Base-by-base conservation (phyloP, 2,113 vertebrate species). In the Sciurus niger region DNA sequence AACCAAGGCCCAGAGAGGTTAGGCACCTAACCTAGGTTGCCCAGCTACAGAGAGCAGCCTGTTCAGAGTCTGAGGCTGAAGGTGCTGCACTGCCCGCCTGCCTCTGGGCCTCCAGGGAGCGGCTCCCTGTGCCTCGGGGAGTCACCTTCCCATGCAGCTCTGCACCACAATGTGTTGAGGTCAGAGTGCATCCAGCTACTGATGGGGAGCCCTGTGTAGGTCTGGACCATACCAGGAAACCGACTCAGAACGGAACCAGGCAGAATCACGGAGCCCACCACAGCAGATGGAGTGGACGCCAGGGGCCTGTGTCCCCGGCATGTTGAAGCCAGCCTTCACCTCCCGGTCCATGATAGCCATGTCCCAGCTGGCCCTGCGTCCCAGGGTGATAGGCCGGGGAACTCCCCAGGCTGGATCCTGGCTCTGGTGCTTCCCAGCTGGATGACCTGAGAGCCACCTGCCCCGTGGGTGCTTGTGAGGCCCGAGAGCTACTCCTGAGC, bases 81-180 rank as follows among this genome's bases (percentile, higher is more conserved):
- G 40, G 3, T 25, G 0, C 63, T 6, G 2, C 14, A 1, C 20
- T 14, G 16, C 63, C 22, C 43, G 24, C 46, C 18, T 14, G 4
- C 40, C 12, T 8, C 22, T 4, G 51, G 25, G 46, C 4, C 20
- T 80, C 53, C 1, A 0, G 30, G 55, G 5, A 43, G 60, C 17
- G 13, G 17, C 13, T 4, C 51, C n/a, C 30, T 12, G 46, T 2
- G n/a, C 22, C 2, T 28, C 4, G 24, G 43, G 24, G 7, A 8
- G 4, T 8, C 10, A 9, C 48, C 65, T 63, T 53, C 55, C 55
- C 16, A 2, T 1, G 3, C 0, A 12, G 8, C 30, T 43, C 13
- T 63, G 51, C 12, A 6, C 53, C 18, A 17, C 74, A 40, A 68
- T 37, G 30, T 7, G 18, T 32, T 17, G 10, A 30, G 11, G 25